phyloP scores from a whole-genome alignment of 2,888 invertebrate species.

The Microplitis manilae region DNA sequence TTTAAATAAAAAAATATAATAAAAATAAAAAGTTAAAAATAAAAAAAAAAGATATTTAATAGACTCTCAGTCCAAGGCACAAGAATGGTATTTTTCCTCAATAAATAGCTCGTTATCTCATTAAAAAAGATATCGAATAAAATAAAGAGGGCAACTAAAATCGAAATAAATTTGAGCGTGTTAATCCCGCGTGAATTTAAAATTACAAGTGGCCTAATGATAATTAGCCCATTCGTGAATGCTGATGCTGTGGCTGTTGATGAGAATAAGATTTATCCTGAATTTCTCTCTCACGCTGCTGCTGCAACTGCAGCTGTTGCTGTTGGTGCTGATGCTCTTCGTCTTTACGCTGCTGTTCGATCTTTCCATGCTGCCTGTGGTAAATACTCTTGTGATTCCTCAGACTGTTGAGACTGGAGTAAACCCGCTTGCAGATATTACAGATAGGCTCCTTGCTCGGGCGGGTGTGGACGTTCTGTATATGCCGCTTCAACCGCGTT shows the following conservation, averaged over 20 bases:
- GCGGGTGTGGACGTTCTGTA: constrained; percentile 93
- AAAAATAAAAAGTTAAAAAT: neutral
- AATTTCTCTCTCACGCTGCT: constrained; percentile 55
- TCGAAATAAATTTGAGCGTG: neutral
- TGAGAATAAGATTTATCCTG: constrained; percentile 48
- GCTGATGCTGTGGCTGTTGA: constrained; percentile 54
- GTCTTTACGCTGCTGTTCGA: constrained; percentile 82
- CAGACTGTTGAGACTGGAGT: constrained; percentile 91
- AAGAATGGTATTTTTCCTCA: constrained; percentile 21
- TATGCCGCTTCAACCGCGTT: constrained; percentile 91
- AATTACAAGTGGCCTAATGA: neutral
- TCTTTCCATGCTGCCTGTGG: constrained; percentile 78
- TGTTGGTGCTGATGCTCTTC: constrained; percentile 68
- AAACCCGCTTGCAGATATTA: constrained; percentile 93
- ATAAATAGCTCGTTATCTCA: neutral
- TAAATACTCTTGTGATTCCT: constrained; percentile 95
- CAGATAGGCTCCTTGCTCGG: constrained; percentile 92
- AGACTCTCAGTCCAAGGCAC: constrained; percentile 31
- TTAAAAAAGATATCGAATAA: neutral
- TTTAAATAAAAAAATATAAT: constrained; percentile 3
- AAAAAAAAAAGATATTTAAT: constrained; percentile 19
- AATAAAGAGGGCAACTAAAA: neutral
- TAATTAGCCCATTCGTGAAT: constrained; percentile 59
- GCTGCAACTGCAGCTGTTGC: constrained; percentile 60
- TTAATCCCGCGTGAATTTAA: neutral